Conservation (phyloP, 92 coral and sea anemone genomes). For the Actinostola sp. region DNA sequence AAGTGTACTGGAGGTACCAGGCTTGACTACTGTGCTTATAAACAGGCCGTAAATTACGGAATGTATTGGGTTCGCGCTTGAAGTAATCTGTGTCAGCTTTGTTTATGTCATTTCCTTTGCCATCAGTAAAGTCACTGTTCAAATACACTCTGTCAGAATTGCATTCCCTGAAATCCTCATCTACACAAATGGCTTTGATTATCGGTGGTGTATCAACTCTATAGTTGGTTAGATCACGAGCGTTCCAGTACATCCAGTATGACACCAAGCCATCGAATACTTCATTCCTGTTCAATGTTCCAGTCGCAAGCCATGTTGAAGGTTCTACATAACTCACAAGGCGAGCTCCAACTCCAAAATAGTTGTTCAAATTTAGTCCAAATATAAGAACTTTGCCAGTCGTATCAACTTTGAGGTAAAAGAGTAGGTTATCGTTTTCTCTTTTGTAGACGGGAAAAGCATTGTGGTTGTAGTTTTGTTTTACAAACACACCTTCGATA, state of each 20-base stretch:
- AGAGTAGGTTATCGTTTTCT: constrained; percentile 47
- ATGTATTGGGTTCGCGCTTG: constrained; percentile 24
- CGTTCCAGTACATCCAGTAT: constrained; percentile 47
- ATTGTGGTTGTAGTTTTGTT: constrained; percentile 46
- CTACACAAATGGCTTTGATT: constrained; percentile 77
- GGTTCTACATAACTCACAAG: constrained; percentile 27
- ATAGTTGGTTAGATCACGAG: constrained; percentile 15
- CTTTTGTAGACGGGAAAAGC: constrained; percentile 68
- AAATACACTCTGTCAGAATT: constrained; percentile 75
- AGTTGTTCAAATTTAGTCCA: constrained; percentile 27
- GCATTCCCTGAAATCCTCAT: constrained; percentile 69
- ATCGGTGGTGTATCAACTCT: background rate
- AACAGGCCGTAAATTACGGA: constrained; percentile 64
- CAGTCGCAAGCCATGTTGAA: constrained; percentile 49
- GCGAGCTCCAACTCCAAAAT: constrained; percentile 54
- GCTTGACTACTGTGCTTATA: constrained; percentile 45
- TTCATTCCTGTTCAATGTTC: constrained; percentile 40
- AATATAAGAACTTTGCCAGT: constrained; percentile 35
- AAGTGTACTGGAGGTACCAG: constrained; percentile 61
- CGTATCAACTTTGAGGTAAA: constrained; percentile 18
- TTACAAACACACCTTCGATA: constrained; percentile 66
- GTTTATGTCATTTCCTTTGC: constrained; percentile 26
- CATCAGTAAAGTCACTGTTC: constrained; percentile 40
- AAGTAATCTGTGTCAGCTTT: constrained; percentile 62
- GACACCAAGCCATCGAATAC: constrained; percentile 60